phyloP scores from a whole-genome alignment of 2,797 vertebrate genomes.

The Enteromius afrohamiltoni region DNA sequence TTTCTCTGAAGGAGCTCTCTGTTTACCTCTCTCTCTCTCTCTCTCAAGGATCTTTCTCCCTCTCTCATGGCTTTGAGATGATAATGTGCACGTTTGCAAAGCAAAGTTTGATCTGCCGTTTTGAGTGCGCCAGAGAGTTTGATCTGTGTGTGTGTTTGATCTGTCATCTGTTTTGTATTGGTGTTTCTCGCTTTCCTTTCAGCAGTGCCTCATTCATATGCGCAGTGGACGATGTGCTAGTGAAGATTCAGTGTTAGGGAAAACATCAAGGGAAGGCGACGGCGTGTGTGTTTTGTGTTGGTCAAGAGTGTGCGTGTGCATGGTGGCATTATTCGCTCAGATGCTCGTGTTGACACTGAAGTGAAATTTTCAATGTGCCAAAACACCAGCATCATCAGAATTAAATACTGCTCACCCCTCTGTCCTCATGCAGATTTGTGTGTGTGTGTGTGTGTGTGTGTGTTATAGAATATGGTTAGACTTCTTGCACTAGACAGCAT shows the following conservation, averaged over 20 bases:
- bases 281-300: constrained; percentile 12
- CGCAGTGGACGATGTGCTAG: constrained; percentile 29
- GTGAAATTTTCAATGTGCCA: constrained; percentile 15
- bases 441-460: constrained; percentile 24
- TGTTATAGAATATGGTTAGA: constrained; percentile 31
- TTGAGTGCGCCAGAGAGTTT: constrained; percentile 43
- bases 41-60: constrained; percentile 13
- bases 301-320: constrained; percentile 3
- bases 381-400: constrained; percentile 49
- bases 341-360: constrained; percentile 38
- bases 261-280: constrained; percentile 49
- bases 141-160: constrained; percentile 59
- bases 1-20: not conserved
- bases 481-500: constrained; percentile 6
- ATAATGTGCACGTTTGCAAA: constrained; percentile 48
- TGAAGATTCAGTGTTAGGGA: constrained; percentile 44
- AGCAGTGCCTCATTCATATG: constrained; percentile 52
- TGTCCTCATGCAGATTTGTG: not conserved
- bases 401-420: constrained; percentile 23
- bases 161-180: constrained; percentile 50
- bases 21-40: constrained; percentile 11
- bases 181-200: constrained; percentile 40
- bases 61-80: constrained; percentile 56
- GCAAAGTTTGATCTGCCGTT: constrained; percentile 52
- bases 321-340: constrained; percentile 28